A percentile compares a stretch with the other conserved stretches of the same genome.
These are phyloP conservation scores for Hexactinellida sp. DNA, from an alignment of 37 sponge, comb jelly and placozoan species.

Conservation along the genomic window DNA sequence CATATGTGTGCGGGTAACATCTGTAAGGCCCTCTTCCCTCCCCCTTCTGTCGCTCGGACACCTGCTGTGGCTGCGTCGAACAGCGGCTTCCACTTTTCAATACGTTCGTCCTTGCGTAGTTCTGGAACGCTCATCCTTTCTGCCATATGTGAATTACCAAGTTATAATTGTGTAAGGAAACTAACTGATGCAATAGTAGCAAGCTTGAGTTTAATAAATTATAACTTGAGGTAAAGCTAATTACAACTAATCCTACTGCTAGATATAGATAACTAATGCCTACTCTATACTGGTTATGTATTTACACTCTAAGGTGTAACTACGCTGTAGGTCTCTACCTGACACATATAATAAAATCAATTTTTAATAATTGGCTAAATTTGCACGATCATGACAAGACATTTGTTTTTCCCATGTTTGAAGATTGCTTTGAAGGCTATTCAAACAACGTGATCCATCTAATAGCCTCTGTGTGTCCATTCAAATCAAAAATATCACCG, in stretches of 20 bases:
- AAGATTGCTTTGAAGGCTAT: too few species aligned
- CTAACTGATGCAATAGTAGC: background rate
- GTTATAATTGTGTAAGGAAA: constrained; percentile 1
- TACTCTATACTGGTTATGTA: too few species aligned
- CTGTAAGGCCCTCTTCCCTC: constrained; percentile 8
- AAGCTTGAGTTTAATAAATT: constrained; percentile 17
- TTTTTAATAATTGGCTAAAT: too few species aligned
- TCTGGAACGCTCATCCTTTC: background rate
- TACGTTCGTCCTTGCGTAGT: background rate
- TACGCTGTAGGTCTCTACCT: too few species aligned
- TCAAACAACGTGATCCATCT: too few species aligned
- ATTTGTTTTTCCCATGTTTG: too few species aligned
- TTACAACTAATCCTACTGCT: background rate
- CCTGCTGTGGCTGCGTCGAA: constrained; percentile 6
- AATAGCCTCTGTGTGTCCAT: too few species aligned
- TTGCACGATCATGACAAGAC: too few species aligned
- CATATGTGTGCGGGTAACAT: background rate
- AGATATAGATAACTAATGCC: background rate
- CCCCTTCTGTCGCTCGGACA: background rate
- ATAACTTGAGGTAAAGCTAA: background rate
- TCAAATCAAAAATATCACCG: too few species aligned
- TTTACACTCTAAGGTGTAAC: too few species aligned
- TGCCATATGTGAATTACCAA: background rate
- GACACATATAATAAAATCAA: too few species aligned
- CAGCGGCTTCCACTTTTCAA: background rate